Evolutionary conservation across 2,888 invertebrate species (phyloP).

Genomic region (Lissocephala sabroskyi): DNA sequence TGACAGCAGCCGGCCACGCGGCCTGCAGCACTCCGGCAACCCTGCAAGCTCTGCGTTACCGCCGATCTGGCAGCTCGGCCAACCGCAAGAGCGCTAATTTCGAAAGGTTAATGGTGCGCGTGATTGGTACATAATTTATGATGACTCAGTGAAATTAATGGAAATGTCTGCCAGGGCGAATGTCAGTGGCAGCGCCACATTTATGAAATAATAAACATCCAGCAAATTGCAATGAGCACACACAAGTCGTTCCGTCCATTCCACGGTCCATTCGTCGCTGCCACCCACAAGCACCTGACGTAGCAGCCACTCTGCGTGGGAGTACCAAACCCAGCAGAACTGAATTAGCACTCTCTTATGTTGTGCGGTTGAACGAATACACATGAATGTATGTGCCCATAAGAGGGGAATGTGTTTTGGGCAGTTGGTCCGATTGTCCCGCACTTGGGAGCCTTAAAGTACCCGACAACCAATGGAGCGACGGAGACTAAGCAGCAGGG

Average conservation of each 20-base stretch:
- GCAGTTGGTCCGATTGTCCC: background rate
- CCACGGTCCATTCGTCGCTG: too few relatives aligned
- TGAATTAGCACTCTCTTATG: constrained; percentile 9
- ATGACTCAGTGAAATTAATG: background rate
- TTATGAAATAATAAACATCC: too few relatives aligned
- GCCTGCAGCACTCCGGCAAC: too few relatives aligned
- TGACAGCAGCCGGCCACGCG: too few relatives aligned
- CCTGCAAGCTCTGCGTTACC: too few relatives aligned
- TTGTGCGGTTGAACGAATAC: background rate
- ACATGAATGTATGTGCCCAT: background rate
- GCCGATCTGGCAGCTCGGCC: too few relatives aligned
- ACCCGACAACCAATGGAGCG: background rate
- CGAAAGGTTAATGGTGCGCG: background rate
- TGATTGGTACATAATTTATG: background rate
- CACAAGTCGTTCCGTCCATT: too few relatives aligned
- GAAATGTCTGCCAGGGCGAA: too few relatives aligned
- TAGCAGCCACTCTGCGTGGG: too few relatives aligned
- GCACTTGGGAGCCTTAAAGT: too few relatives aligned
- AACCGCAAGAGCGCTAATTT: background rate
- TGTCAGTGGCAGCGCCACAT: too few relatives aligned
- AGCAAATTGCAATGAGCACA: too few relatives aligned
- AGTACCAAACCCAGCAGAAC: background rate
- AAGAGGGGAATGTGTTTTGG: background rate
- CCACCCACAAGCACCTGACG: background rate
- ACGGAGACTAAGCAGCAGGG: background rate